phyloP scores from a whole-genome alignment of 2,113 vertebrate genomes.

The Capra hircus region DNA sequence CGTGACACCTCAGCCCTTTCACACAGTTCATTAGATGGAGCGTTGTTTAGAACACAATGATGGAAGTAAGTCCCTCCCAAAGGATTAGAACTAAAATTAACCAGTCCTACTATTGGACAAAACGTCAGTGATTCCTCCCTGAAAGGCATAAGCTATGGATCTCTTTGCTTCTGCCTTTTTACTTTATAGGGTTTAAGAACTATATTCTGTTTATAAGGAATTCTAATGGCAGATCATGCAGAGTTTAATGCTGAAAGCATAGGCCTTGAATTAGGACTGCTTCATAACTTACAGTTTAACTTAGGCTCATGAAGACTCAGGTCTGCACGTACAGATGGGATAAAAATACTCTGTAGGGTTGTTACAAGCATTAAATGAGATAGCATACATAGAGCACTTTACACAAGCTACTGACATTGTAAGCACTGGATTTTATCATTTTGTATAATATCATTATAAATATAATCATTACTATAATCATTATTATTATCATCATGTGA shows the following conservation, averaged over 20 bases:
- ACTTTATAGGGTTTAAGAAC: background rate
- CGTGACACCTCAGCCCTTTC: conserved; percentile 12
- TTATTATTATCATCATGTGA: background rate
- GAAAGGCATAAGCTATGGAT: no score
- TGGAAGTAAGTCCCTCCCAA: background rate
- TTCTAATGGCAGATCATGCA: background rate
- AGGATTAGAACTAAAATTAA: background rate
- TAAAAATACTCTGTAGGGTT: no score
- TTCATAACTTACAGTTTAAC: background rate
- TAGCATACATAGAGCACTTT: no score
- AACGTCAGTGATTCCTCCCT: background rate
- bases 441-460: background rate
- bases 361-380: no score
- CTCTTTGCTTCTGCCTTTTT: background rate
- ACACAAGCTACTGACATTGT: background rate
- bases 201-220: background rate
- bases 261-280: background rate
- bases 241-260: background rate
- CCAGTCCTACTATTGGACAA: background rate
- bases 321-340: background rate
- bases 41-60: background rate
- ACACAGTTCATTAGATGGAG: background rate
- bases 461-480: background rate
- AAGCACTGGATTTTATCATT: background rate
- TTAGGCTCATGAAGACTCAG: background rate